Conservation (phyloP, 2,113 vertebrate genomes). For the Neotragus pygmaeus region DNA sequence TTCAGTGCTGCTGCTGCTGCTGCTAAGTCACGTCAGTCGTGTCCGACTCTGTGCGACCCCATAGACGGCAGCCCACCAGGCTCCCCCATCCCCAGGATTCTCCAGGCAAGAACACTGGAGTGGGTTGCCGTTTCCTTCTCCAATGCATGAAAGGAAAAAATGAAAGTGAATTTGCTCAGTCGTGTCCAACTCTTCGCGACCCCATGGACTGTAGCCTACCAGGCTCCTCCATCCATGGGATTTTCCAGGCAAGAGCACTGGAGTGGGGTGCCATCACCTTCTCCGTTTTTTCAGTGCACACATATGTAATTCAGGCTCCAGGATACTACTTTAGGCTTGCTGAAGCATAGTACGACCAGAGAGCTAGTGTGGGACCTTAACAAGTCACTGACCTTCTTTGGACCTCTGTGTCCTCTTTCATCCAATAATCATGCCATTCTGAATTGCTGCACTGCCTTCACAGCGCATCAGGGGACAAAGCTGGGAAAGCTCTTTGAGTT, state of each 20-base stretch:
- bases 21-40: accelerated
- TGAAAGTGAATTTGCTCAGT: too few species aligned
- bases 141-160: too few species aligned
- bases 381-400: background rate
- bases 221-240: too few species aligned
- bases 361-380: background rate
- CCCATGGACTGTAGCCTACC: too few species aligned
- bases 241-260: too few species aligned
- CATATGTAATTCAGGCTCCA: background rate
- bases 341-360: background rate
- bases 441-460: background rate
- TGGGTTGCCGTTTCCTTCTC: background rate
- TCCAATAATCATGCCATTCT: background rate
- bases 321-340: background rate
- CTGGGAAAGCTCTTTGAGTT: background rate
- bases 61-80: background rate
- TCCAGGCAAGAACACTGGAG: background rate
- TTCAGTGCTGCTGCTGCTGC: too few species aligned
- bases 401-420: background rate
- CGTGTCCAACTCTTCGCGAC: too few species aligned
- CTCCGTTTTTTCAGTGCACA: background rate
- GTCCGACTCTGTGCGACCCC: too few species aligned
- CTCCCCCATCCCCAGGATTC: background rate
- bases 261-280: too few species aligned
- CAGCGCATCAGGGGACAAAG: background rate